phyloP scores from a whole-genome alignment of 2,113 vertebrate genomes.

The Amblyopsis rosae region DNA sequence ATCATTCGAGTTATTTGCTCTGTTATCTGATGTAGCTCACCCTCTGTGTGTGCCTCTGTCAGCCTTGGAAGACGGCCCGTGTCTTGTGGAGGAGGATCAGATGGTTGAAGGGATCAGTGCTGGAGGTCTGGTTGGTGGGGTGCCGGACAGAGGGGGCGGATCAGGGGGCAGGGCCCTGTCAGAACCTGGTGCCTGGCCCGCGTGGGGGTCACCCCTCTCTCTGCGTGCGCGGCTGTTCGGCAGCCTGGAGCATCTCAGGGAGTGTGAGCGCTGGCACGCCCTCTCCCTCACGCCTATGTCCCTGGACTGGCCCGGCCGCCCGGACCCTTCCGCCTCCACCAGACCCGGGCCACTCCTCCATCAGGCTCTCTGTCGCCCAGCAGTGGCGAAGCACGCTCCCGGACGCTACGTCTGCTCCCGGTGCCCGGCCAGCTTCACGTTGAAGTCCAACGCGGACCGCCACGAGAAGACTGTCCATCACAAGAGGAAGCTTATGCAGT shows the following conservation, averaged over 20 bases:
- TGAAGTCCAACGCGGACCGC: slow-evolving; percentile 83
- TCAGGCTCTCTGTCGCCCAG: slow-evolving; percentile 48
- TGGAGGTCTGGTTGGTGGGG: slow-evolving; percentile 54
- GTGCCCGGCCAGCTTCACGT: slow-evolving; percentile 81
- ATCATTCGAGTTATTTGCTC: slow-evolving; percentile 10
- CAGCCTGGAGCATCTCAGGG: slow-evolving; percentile 74
- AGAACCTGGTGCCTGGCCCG: slow-evolving; percentile 53
- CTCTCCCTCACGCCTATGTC: slow-evolving; percentile 76
- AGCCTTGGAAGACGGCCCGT: slow-evolving; percentile 68
- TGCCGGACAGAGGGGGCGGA: slow-evolving; percentile 43
- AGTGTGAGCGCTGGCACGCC: slow-evolving; percentile 74
- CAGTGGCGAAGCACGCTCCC: slow-evolving; percentile 15
- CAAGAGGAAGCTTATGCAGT: slow-evolving; percentile 82
- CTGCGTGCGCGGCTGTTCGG: slow-evolving; percentile 81
- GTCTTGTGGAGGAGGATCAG: slow-evolving; percentile 50
- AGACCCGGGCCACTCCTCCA: slow-evolving; percentile 33
- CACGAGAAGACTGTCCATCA: slow-evolving; percentile 81
- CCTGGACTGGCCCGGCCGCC: slow-evolving; percentile 54
- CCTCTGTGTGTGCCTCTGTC: slow-evolving; percentile 29
- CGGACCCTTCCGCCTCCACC: slow-evolving; percentile 24
- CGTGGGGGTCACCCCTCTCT: slow-evolving; percentile 75
- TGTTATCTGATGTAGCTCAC: slow-evolving; percentile 4
- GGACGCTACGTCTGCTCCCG: slow-evolving; percentile 80
- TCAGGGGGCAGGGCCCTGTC: slow-evolving; percentile 51
- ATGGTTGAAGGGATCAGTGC: slow-evolving; percentile 68